Conservation (phyloP, 2,888 invertebrate species). For the Trissoscelio sp. region DNA sequence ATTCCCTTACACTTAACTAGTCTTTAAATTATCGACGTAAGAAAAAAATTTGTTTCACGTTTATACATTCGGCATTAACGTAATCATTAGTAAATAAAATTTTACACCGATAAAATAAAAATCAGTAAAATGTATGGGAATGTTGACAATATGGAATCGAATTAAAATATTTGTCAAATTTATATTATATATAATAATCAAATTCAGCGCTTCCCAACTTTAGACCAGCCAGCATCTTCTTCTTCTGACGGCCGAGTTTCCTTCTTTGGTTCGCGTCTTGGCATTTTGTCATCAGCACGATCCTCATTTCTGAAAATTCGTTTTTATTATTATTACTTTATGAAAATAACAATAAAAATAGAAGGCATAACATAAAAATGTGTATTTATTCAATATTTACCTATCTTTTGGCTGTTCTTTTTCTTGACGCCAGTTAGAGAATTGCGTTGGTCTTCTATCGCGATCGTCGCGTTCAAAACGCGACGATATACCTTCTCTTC, state of each 20-base stretch:
- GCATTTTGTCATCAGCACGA: constrained; percentile 80
- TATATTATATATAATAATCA: too few relatives aligned
- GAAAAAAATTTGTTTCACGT: too few relatives aligned
- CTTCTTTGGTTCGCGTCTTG: constrained; percentile 75
- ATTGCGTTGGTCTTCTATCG: neutral
- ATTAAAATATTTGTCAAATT: too few relatives aligned
- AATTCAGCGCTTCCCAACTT: constrained; percentile 80
- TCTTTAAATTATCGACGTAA: constrained; percentile 10
- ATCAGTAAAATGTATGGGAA: too few relatives aligned
- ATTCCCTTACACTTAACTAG: constrained; percentile 10
- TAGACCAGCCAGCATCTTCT: constrained; percentile 84
- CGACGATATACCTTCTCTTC: neutral
- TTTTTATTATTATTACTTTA: constrained; percentile 13
- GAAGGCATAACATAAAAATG: neutral
- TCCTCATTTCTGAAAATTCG: constrained; percentile 75
- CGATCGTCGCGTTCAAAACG: constrained; percentile 7
- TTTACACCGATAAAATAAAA: too few relatives aligned
- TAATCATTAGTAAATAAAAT: too few relatives aligned
- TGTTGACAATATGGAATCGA: too few relatives aligned
- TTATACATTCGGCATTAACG: too few relatives aligned
- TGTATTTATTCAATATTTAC: too few relatives aligned
- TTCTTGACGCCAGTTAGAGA: constrained; percentile 2
- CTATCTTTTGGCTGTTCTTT: neutral
- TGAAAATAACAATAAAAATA: neutral
- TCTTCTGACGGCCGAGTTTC: constrained; percentile 84